phyloP scores from a whole-genome alignment of 2,888 invertebrate genomes.

The Limnephilus lunatus region DNA sequence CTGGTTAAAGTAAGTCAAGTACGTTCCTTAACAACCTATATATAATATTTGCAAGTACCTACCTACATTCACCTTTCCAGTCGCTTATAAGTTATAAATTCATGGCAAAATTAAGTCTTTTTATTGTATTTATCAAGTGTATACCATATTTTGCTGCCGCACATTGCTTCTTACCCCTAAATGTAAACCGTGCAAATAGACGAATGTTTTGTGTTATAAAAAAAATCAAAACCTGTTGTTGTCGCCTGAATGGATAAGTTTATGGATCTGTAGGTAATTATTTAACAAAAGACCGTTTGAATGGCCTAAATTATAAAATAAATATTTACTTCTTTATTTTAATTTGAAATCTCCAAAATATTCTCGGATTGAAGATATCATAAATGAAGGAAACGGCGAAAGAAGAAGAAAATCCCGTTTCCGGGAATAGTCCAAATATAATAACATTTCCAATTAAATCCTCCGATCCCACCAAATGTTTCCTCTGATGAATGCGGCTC shows the following conservation, averaged over 20 bases:
- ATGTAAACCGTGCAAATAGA: too few species aligned
- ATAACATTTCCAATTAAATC: conserved; percentile 59
- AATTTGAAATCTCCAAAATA: not conserved
- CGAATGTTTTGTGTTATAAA: too few species aligned
- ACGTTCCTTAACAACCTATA: too few species aligned
- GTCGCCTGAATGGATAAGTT: not conserved
- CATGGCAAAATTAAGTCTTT: too few species aligned
- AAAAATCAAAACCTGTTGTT: not conserved
- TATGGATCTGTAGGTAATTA: not conserved
- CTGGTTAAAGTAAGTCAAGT: too few species aligned
- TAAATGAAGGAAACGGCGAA: conserved; percentile 43
- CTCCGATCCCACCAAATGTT: conserved; percentile 50
- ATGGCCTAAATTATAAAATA: too few species aligned
- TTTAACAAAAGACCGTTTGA: not conserved
- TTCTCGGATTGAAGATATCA: conserved; percentile 40
- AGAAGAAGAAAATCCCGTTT: conserved; percentile 35
- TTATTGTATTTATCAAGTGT: too few species aligned
- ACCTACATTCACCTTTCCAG: too few species aligned
- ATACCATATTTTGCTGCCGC: too few species aligned
- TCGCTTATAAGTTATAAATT: too few species aligned
- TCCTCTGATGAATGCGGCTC: conserved; percentile 57
- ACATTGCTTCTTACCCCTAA: too few species aligned
- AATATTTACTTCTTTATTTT: not conserved
- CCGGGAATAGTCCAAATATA: conserved; percentile 43
- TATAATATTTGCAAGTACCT: too few species aligned